phyloP scores from a whole-genome alignment of 2,113 vertebrate species.

The Zosterops borbonicus region DNA sequence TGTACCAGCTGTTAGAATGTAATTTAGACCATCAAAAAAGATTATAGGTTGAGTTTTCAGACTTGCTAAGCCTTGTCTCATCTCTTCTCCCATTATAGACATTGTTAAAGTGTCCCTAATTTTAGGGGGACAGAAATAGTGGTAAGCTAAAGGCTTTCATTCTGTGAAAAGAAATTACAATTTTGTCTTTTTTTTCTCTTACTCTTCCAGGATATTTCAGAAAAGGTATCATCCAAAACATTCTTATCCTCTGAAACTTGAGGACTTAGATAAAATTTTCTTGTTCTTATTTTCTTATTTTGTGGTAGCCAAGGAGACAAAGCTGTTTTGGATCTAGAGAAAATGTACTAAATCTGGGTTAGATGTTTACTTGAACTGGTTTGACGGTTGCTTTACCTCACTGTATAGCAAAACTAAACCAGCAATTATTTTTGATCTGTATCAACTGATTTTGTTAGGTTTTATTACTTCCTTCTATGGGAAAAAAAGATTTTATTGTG shows the following conservation, averaged over 20 bases:
- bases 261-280: neutral
- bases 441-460: neutral
- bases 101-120: neutral
- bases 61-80: neutral
- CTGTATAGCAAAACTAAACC: neutral
- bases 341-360: neutral
- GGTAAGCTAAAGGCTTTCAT: neutral
- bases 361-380: neutral
- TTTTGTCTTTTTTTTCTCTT: no score
- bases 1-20: neutral
- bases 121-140: neutral
- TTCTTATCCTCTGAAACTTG: neutral
- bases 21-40: neutral
- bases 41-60: neutral
- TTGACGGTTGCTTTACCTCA: neutral
- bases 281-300: neutral
- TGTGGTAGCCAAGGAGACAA: neutral
- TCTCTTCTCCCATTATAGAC: neutral
- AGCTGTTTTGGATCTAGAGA: neutral
- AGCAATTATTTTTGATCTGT: neutral
- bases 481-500: neutral
- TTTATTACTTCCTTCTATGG: neutral
- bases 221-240: neutral
- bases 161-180: neutral
- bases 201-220: neutral